These are phyloP conservation scores for Zaprionus tsacasi DNA, from an alignment of 1,140 invertebrate species.

Conservation along the genomic window DNA sequence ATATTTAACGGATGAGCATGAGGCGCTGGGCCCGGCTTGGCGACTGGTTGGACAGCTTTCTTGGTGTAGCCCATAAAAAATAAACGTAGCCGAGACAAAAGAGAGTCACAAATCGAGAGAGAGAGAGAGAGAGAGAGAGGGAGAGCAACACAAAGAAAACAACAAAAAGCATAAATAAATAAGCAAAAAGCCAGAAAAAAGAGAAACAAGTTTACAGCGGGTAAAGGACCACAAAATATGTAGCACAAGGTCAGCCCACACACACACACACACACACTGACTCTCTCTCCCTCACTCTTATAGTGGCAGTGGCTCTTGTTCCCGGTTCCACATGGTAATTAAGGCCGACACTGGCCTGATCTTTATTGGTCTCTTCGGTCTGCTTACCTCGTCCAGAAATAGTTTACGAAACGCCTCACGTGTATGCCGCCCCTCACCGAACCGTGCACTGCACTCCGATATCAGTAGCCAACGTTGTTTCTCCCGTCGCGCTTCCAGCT, in stretches of 20 bases:
- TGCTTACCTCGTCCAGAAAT: slow-evolving; percentile 79
- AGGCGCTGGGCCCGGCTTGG: slow-evolving; percentile 29
- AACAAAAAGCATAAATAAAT: slow-evolving; percentile 49
- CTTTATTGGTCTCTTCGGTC: neutral
- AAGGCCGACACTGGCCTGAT: neutral
- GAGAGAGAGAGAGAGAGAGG: slow-evolving; percentile 2
- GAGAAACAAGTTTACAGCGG: slow-evolving; percentile 67
- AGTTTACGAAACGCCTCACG: slow-evolving; percentile 81
- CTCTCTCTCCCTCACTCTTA: neutral
- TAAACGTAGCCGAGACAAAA: neutral
- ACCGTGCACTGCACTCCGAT: slow-evolving; percentile 82
- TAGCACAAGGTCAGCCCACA: slow-evolving; percentile 71
- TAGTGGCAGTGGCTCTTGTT: neutral
- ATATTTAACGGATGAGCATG: slow-evolving; percentile 73
- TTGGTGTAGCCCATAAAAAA: slow-evolving; percentile 56
- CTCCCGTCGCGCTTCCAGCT: slow-evolving; percentile 82
- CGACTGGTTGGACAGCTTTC: slow-evolving; percentile 77
- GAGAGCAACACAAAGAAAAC: slow-evolving; percentile 45
- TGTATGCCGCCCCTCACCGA: slow-evolving; percentile 83
- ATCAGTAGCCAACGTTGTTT: slow-evolving; percentile 83
- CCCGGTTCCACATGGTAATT: slow-evolving; percentile 24
- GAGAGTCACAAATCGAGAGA: neutral
- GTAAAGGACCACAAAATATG: slow-evolving; percentile 78
- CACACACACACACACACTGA: neutral
- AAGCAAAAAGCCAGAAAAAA: slow-evolving; percentile 33